Conservation (phyloP, 2,888 invertebrate genomes). For the Acleris laterana region DNA sequence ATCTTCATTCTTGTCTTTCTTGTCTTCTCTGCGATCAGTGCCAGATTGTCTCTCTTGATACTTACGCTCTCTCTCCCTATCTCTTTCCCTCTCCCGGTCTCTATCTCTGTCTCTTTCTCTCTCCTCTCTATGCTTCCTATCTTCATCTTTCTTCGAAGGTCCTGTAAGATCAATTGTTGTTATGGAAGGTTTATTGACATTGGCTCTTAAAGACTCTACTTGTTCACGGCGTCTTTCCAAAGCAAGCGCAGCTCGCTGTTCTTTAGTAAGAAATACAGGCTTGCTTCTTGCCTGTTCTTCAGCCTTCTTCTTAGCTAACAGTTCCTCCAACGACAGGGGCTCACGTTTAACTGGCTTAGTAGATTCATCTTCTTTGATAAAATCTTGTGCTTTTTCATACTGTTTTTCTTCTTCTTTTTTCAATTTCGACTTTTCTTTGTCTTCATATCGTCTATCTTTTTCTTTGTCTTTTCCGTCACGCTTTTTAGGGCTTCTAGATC, state of each 20-base stretch:
- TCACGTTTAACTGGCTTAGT: conserved; percentile 83
- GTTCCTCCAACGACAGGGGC: conserved; percentile 97
- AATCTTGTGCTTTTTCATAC: conserved; percentile 66
- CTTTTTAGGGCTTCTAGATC: conserved; percentile 62
- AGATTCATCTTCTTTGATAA: conserved; percentile 72
- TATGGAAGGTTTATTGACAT: conserved; percentile 80
- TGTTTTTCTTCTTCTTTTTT: conserved; percentile 64
- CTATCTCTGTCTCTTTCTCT: conserved; percentile 75
- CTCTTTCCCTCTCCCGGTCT: conserved; percentile 87
- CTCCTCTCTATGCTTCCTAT: conserved; percentile 69
- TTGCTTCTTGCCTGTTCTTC: conserved; percentile 97
- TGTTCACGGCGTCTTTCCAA: conserved; percentile 94
- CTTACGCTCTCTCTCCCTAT: conserved; percentile 76
- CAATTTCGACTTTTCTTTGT: conserved; percentile 71
- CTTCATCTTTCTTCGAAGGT: conserved; percentile 76
- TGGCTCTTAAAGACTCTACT: conserved; percentile 91
- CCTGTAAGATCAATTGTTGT: conserved; percentile 80
- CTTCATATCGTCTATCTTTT: conserved; percentile 67
- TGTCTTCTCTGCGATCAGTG: conserved; percentile 76
- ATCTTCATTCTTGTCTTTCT: conserved; percentile 81
- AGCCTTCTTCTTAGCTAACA: conserved; percentile 97
- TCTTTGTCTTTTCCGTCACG: conserved; percentile 64
- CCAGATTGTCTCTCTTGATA: conserved; percentile 82
- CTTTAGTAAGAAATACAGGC: conserved; percentile 98
- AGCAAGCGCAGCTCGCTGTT: conserved; percentile 96